Evolutionary conservation across 2,888 invertebrate genomes (phyloP).

Genomic region (Nemoura dubitans): DNA sequence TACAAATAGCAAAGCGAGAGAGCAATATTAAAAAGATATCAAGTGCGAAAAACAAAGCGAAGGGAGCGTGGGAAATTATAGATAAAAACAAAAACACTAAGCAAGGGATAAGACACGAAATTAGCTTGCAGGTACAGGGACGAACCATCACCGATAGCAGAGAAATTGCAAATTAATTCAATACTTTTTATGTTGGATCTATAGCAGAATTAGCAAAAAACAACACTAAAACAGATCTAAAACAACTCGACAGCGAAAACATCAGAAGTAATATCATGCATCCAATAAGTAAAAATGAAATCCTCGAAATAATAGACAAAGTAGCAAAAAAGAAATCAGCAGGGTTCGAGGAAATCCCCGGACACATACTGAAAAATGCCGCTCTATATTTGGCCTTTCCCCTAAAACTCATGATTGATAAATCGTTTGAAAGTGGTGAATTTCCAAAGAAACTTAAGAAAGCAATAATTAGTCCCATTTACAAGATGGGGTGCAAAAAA

Average conservation of each 20-base stretch:
- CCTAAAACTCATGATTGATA: slow-evolving; percentile 38
- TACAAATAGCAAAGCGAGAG: background rate
- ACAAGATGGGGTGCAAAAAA: slow-evolving; percentile 40
- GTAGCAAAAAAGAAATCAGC: background rate
- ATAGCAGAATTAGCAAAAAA: background rate
- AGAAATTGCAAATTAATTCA: background rate
- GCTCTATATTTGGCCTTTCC: background rate
- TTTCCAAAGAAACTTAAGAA: slow-evolving; percentile 43
- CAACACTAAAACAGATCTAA: background rate
- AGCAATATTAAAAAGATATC: background rate
- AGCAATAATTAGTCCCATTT: slow-evolving; percentile 36
- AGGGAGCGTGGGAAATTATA: background rate
- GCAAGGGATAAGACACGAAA: background rate
- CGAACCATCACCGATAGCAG: background rate
- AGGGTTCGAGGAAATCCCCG: background rate
- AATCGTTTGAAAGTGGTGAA: slow-evolving; percentile 39
- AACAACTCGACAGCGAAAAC: background rate
- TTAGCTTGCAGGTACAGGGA: background rate
- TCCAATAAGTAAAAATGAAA: background rate
- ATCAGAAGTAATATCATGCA: background rate
- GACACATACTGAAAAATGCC: background rate
- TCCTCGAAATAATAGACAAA: background rate
- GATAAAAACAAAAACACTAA: background rate
- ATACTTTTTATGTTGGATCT: background rate
- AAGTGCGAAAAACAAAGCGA: background rate